These are phyloP conservation scores for Nycteola revayana DNA, from an alignment of 2,888 invertebrate species.

Conservation along the genomic window DNA sequence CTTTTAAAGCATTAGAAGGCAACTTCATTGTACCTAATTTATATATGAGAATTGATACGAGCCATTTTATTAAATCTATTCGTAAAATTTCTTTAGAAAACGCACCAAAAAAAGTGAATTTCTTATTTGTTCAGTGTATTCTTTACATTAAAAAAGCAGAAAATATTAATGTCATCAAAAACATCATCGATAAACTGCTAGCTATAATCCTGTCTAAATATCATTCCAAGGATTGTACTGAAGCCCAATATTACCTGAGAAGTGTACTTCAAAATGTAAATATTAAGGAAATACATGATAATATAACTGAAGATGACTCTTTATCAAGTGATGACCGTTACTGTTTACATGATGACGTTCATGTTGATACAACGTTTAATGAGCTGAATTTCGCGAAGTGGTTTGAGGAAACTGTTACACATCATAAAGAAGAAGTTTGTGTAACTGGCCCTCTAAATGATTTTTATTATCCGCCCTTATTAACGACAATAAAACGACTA, in stretches of 20 bases:
- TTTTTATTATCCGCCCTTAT: slow-evolving; percentile 13
- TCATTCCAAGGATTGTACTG: slow-evolving; percentile 12
- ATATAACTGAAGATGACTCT: slow-evolving; percentile 14
- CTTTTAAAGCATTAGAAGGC: slow-evolving; percentile 16
- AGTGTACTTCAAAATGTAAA: slow-evolving; percentile 16
- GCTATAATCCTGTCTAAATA: slow-evolving; percentile 12
- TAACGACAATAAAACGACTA: slow-evolving; percentile 14
- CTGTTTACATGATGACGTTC: slow-evolving; percentile 15
- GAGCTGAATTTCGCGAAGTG: slow-evolving; percentile 13
- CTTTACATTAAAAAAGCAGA: slow-evolving; percentile 15
- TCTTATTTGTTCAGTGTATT: slow-evolving; percentile 14
- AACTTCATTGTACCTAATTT: slow-evolving; percentile 15
- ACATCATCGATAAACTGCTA: slow-evolving; percentile 12
- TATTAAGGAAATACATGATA: slow-evolving; percentile 14
- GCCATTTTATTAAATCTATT: slow-evolving; percentile 15
- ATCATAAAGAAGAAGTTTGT: slow-evolving; percentile 9
- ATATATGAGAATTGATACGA: slow-evolving; percentile 15
- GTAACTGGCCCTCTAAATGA: slow-evolving; percentile 14
- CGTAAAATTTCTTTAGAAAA: slow-evolving; percentile 14
- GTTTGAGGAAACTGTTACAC: slow-evolving; percentile 14
- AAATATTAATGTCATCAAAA: slow-evolving; percentile 11
- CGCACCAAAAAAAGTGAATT: slow-evolving; percentile 13
- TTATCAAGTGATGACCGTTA: slow-evolving; percentile 13
- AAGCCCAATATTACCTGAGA: slow-evolving; percentile 14
- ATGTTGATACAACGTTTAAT: slow-evolving; percentile 14